Evolutionary conservation across 53 echinoderm and acorn worm genomes (phyloP).

Genomic region (Echinarachnius parma): DNA sequence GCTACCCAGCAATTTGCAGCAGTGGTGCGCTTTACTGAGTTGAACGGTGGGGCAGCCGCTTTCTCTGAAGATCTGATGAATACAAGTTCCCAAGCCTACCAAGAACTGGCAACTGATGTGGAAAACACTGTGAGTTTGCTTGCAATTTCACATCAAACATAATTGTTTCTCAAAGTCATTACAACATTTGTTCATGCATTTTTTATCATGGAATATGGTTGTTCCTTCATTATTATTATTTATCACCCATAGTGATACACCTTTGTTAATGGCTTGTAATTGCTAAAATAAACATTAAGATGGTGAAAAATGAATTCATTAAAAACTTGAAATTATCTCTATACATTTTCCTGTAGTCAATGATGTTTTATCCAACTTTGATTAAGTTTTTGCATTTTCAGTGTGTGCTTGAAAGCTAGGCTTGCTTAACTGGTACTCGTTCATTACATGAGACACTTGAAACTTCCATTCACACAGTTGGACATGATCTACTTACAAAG

Average conservation of each 20-base stretch:
- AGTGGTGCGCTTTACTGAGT: slow-evolving; percentile 29
- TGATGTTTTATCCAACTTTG: too few relatives aligned
- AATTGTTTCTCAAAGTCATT: not conserved
- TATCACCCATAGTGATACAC: too few relatives aligned
- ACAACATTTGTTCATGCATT: too few relatives aligned
- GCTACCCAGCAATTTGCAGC: slow-evolving; percentile 29
- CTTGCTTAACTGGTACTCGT: not conserved
- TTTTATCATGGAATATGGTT: too few relatives aligned
- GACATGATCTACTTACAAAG: slow-evolving; percentile 52
- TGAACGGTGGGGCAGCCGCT: slow-evolving; percentile 1
- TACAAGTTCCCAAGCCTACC: slow-evolving; percentile 19
- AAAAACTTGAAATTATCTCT: too few relatives aligned
- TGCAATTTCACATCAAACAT: not conserved
- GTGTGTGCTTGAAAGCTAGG: not conserved
- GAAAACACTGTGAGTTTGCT: slow-evolving; percentile 11
- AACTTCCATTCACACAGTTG: slow-evolving; percentile 18
- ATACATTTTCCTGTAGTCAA: too few relatives aligned
- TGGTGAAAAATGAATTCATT: too few relatives aligned
- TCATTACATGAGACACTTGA: not conserved
- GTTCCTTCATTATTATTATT: too few relatives aligned
- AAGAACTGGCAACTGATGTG: slow-evolving; percentile 29
- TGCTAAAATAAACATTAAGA: too few relatives aligned
- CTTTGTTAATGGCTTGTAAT: too few relatives aligned
- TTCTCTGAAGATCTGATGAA: slow-evolving; percentile 38
- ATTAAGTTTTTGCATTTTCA: not conserved